phyloP scores from a whole-genome alignment of 2,888 invertebrate species.

The Luffia ferchaultella region DNA sequence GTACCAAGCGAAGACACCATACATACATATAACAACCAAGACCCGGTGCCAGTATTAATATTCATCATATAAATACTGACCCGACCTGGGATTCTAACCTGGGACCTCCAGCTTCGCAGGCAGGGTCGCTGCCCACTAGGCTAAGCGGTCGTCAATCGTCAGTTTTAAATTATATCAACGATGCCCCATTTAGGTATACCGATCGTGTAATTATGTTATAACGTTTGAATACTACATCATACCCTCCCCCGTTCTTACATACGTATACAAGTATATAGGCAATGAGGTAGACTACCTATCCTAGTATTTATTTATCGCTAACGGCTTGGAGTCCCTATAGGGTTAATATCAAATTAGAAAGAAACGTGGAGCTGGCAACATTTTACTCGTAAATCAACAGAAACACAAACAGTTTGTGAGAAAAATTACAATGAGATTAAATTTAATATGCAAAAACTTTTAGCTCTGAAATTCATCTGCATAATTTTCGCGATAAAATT shows the following conservation, averaged over 20 bases:
- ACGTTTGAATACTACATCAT: slow-evolving; percentile 10
- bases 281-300: background rate
- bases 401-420: background rate
- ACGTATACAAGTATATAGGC: background rate
- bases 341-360: background rate
- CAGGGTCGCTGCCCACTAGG: too few species aligned
- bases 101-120: too few species aligned
- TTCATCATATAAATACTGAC: too few species aligned
- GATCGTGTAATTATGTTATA: background rate
- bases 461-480: background rate
- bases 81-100: too few species aligned
- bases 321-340: background rate
- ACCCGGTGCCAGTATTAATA: too few species aligned
- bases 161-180: background rate
- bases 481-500: background rate
- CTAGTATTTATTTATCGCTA: background rate
- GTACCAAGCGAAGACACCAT: too few species aligned
- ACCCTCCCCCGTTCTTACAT: too few species aligned
- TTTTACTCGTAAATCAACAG: background rate
- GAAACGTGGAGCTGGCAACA: background rate
- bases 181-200: background rate
- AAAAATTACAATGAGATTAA: background rate
- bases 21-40: too few species aligned
- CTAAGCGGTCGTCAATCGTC: background rate
- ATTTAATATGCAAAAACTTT: background rate